Base-by-base conservation (phyloP, 2,888 invertebrate genomes). In the Mantis religiosa region DNA sequence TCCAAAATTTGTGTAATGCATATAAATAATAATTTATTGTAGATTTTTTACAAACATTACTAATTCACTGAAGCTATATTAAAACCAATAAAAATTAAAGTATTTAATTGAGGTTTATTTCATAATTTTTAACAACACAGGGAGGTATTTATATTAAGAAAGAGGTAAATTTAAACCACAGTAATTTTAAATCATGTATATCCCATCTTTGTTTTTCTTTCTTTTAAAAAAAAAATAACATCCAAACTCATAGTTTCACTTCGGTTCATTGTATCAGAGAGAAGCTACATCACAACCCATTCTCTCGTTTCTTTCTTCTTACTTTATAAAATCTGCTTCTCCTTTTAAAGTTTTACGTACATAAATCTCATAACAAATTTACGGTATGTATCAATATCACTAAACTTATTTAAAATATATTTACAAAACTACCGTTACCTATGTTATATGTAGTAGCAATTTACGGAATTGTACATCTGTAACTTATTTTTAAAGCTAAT, bases 341-440 rank as follows among this genome's bases (percentile, higher is more conserved):
- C 82, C 28, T n/a, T 47, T 47, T 47, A 54, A 14, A 85, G 14
- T 85, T 85, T 27, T 41, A 85, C 47, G 41, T 85, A 47, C 54
- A 28, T 71, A 87, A 87, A 87, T 41, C 27, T 87, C 82, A 82
- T 82, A 34, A 82, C 82, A 82, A 87, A 87, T 87, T 81, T 87
- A 87, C 41, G 82, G 28, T 28, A 85, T 87, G 54, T 71, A 84
- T n/a, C 27, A 71, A 28, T 27, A 86, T 86, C 87, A 81, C 87
- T 87, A 87, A 81, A 87, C 82, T 87, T 82, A 82, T 82, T 82
- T 34, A 82, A 87, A 87, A 87, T 82, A 87, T 87, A 87, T 87
- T 87, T 87, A 87, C 87, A 87, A 87, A 82, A 82, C 82, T 87
- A 87, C 82, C 82, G 82, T 82, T 87, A 87, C 81, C 15, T 71